A percentile compares a stretch with the other conserved stretches of the same genome.
Evolutionary conservation across 2,888 invertebrate genomes (phyloP).

Genomic region (Rhagonycha fulva): DNA sequence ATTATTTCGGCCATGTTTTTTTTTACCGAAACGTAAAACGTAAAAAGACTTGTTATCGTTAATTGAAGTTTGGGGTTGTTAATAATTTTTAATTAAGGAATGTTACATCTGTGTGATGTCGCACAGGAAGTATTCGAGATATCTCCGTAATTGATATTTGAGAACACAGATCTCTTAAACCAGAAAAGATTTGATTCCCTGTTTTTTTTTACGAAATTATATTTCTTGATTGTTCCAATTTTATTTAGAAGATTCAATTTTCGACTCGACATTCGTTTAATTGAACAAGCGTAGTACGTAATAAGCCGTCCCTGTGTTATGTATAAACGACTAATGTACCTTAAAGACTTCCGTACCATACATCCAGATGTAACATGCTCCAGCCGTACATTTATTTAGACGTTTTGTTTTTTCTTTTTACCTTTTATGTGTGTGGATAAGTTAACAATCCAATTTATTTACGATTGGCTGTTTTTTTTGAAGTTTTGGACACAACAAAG

Average conservation of each 20-base stretch:
- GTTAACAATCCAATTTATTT: too few relatives aligned
- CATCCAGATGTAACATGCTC: not conserved
- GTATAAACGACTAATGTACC: not conserved
- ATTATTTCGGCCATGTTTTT: not conserved
- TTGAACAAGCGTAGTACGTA: not conserved
- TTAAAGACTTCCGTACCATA: not conserved
- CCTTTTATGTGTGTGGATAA: not conserved
- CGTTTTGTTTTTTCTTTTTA: not conserved
- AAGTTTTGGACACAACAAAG: too few relatives aligned
- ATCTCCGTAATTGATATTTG: not conserved
- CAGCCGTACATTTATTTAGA: not conserved
- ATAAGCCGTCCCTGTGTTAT: not conserved
- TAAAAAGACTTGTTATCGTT: not conserved
- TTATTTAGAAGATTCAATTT: not conserved
- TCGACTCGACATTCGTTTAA: not conserved
- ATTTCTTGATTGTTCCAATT: not conserved
- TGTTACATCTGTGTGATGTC: slow-evolving; percentile 6
- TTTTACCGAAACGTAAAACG: not conserved
- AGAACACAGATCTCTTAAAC: not conserved
- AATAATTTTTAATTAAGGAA: not conserved
- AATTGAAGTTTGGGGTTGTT: not conserved
- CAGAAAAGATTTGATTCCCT: not conserved
- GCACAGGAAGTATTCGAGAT: slow-evolving; percentile 13
- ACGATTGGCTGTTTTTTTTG: not conserved
- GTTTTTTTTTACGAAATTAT: not conserved